A percentile compares a stretch with the other conserved stretches of the same genome.
phyloP scores from a whole-genome alignment of 2,113 vertebrate genomes.

The human (Homo sapiens) region DNA sequence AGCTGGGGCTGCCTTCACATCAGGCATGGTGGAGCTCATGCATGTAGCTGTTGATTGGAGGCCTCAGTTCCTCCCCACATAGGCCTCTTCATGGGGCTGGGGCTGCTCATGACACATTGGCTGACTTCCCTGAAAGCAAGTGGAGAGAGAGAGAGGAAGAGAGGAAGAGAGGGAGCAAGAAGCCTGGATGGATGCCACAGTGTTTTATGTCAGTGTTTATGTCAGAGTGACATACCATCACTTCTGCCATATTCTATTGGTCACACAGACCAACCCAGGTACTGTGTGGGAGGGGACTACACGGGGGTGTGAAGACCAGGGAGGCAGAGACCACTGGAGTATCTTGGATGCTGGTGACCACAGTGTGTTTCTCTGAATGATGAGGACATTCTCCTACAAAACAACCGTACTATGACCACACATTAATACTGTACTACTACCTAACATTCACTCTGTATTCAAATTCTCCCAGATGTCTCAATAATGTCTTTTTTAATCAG shows the following conservation, averaged over 20 bases:
- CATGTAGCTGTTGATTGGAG: not conserved
- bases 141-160: not conserved
- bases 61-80: not conserved
- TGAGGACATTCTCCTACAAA: not conserved
- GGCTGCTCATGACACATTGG: rapidly evolving
- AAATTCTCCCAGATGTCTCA: not conserved
- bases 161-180: not conserved
- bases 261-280: not conserved
- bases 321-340: not conserved
- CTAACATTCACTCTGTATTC: not conserved
- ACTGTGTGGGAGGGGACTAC: not conserved
- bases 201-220: not conserved
- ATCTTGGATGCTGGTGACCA: not conserved
- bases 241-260: not conserved
- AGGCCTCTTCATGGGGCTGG: not conserved
- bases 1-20: not conserved
- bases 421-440: too few species aligned
- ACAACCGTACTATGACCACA: not conserved
- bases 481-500: not conserved
- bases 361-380: too few species aligned
- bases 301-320: not conserved
- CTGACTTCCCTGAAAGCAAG: not conserved
- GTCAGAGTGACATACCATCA: not conserved
- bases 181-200: not conserved
- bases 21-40: not conserved